Evolutionary conservation across 2,888 invertebrate genomes (phyloP).

Genomic region (Chouioia cunea): DNA sequence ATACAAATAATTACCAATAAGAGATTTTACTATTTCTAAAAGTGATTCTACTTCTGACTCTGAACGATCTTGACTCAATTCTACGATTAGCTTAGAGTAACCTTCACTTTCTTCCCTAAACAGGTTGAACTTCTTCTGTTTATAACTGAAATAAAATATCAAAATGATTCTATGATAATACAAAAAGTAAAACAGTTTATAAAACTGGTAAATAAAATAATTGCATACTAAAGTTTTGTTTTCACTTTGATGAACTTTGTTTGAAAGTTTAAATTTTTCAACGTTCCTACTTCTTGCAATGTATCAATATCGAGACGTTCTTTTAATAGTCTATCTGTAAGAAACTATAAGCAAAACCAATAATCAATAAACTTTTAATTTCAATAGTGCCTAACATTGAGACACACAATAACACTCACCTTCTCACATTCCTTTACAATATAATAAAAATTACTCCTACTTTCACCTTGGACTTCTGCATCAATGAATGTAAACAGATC

Average conservation of each 20-base stretch:
- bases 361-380: neutral
- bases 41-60: slow-evolving; percentile 75
- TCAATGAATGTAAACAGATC: slow-evolving; percentile 89
- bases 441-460: slow-evolving; percentile 81
- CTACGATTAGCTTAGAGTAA: slow-evolving; percentile 95
- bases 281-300: slow-evolving; percentile 89
- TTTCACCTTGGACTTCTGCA: slow-evolving; percentile 83
- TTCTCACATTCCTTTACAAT: slow-evolving; percentile 85
- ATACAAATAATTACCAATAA: slow-evolving; percentile 80
- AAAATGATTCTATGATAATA: slow-evolving; percentile 11
- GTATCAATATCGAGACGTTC: slow-evolving; percentile 95
- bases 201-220: slow-evolving; percentile 16
- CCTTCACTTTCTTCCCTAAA: slow-evolving; percentile 99
- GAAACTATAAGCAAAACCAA: slow-evolving; percentile 67
- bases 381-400: neutral
- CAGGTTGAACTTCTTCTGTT: slow-evolving; percentile 98
- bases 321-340: slow-evolving; percentile 89
- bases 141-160: slow-evolving; percentile 81
- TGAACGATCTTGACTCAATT: slow-evolving; percentile 87
- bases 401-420: slow-evolving; percentile 65
- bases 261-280: slow-evolving; percentile 90
- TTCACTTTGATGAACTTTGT: slow-evolving; percentile 98
- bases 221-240: slow-evolving; percentile 95
- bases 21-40: slow-evolving; percentile 90
- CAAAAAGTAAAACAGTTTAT: neutral